These are phyloP conservation scores for Furcifer pardalis DNA, from an alignment of 2,797 vertebrate genomes.

Conservation along the genomic window DNA sequence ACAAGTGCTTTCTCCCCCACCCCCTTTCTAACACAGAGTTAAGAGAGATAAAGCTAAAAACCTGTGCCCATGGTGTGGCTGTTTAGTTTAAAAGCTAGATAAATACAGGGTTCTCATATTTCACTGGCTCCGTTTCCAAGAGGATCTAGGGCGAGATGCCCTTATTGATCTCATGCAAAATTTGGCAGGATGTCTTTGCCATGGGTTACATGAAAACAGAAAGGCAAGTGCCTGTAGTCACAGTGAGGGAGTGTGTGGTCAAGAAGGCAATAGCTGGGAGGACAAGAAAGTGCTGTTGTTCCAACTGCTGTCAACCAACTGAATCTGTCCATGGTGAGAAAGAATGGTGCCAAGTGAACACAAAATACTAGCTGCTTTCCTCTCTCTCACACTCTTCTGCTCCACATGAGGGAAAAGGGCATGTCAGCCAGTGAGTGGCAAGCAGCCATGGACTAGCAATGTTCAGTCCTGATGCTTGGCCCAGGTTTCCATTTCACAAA, in stretches of 20 bases:
- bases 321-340: not conserved
- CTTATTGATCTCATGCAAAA: not conserved
- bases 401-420: too few species aligned
- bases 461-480: too few species aligned
- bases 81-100: not conserved
- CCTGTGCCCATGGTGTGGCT: not conserved
- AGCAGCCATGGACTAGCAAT: not conserved
- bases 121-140: not conserved
- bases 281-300: not conserved
- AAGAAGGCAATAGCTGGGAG: not conserved
- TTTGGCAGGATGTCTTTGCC: too few species aligned
- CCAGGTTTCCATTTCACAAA: not conserved
- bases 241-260: not conserved
- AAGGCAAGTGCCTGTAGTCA: not conserved
- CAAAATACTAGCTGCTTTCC: too few species aligned
- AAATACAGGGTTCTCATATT: not conserved
- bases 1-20: not conserved
- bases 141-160: not conserved
- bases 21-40: conserved; percentile 20
- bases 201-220: not conserved
- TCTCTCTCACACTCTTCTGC: not conserved
- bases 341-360: not conserved
- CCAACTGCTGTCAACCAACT: not conserved
- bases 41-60: conserved; percentile 18
- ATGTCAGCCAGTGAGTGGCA: too few species aligned